Evolutionary conservation across 1,140 invertebrate species (phyloP), one percentile per base, ranked within the genome.

Genomic region (Apis florea): DNA sequence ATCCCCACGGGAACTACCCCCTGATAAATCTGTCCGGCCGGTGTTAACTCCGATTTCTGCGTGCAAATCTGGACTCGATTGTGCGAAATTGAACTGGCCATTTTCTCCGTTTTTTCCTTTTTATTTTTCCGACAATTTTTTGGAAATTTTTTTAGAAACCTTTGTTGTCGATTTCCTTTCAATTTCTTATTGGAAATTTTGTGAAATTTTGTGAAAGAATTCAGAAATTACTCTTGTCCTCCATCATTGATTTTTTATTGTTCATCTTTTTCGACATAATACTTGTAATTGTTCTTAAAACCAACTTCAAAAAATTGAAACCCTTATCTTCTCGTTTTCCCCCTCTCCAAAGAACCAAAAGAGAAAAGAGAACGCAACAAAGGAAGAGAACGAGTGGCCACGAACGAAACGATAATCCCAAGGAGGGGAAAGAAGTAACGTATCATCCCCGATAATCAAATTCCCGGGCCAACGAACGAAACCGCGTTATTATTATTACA

Each of bases 1-100:
- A 84, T 90, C 92, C 89, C 89, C 21, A 26, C 83, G 89, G 91
- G 89, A 78, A 61, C 56, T 6, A 54, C 13, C 58, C 82, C 77
- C 87, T 85, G 90, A 90, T 92, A 92, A 92, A 93, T 92, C 90
- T 90, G 85, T 85, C 90, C 89, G 78, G 80, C 79, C 88, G 80
- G 85, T 85, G 90, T 92, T 92, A 92, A 91, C 91, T 90, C 85
- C 85, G 87, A 89, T 90, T 92, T 85, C 85, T 9, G 1, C 9
- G 13, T 61, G 78, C 40, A 64, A 71, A 83, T 69, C 75, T n/a
- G 51, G 4, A 24, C 83, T 73, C 70, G 59, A 83, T 76, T 76
- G 59, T 71, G 74, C 58, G 69, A 78, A 69, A 69, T 61, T 63
- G 19, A 47, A 11, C 10, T 13, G 13, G 0, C 12, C n/a, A n/a